Base-by-base conservation (phyloP, 2,113 vertebrate genomes). In the Boleophthalmus pectinirostris region DNA sequence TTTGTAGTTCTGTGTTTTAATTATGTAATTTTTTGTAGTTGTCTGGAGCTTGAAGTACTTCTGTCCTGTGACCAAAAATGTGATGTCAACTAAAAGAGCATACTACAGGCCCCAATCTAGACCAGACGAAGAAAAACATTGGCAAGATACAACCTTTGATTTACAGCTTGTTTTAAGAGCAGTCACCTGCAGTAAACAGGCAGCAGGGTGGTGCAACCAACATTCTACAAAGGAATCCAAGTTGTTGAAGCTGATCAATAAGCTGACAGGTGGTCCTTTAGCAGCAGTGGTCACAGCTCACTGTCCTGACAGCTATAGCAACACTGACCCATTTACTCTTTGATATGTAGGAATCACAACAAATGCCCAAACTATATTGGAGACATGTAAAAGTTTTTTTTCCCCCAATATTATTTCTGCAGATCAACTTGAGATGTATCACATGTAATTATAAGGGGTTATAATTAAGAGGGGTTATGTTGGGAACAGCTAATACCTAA, bases 101-200 rank as follows among this genome's bases (percentile, higher is more conserved):
- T 46, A 21, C 18, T 65, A 65, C 43, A 16, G 18, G 1, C 33
- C 1, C 18, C 12, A 13, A 46, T 45, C 16, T 66, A 23, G 16
- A 21, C 35, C 33, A 49, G n/a, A 38, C 16, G 25, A 51, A 46
- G 35, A 18, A 3, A 15, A 23, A 46, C 21, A 1, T 29, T 3
- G 24, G 8, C 12, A 29, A 68, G 9, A 46, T 12, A 7, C 1
- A 13, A 43, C 12, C 21, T 58, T n/a, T 87, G 84, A 88, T 86
- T 88, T 88, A 86, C 54, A 68, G 11, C 74, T 82, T 88, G 83
- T 86, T 87, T 83, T 47, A 83, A 84, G 66, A 76, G 82, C 84
- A 85, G 70, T 82, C 80, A 70, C 80, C 80, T 83, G 68, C 81
- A 84, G 64, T 74, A 64, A 89, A 90, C 61, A 23, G 25, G 47